Base-by-base conservation (phyloP, 1,140 invertebrate genomes). In the Ooceraea biroi region DNA sequence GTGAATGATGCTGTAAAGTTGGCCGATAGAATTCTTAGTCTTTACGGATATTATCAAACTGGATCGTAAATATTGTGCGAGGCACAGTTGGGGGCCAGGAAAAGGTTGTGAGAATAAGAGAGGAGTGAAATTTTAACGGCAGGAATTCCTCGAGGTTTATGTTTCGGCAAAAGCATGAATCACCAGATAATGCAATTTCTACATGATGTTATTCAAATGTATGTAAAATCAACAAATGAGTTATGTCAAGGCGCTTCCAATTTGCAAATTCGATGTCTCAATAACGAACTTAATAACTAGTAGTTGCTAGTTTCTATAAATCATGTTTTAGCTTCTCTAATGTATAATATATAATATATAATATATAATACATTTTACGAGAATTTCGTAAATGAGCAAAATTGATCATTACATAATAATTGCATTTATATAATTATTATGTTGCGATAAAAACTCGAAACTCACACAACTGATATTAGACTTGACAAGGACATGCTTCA, bases 11-110 rank as follows among this genome's bases (percentile, higher is more conserved):
- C 14, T 50, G 14, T n/a, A 25, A 19, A 11, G 19, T 65, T 65
- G 30, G 61, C 36, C 36, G 36, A 22, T 65, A 63, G 4, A n/a
- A 14, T 48, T 57, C 46, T 50, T 22, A 14, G 41, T 65, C n/a
- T 25, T 65, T 41, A 25, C 12, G 12, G 58, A 0, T 65, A 63
- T 60, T 46, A 48, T 52, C 27, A 19, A 36, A 65, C 8, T 65
- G 8, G 19, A 36, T 57, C 8, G 36, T 80, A 80, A 80, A 80
- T 80, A 63, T 58, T 19, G 36, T 14, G 10, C 12, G 19, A 36
- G 14, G n/a, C 58, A 41, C 60, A 3, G 72, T 48, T 61, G 19
- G 60, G 3, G 65, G 14, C 4, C 30, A 14, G 5, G 8, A 50
- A 76, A 65, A 66, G n/a, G 10, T 66, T 65, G 19, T 27, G 12